These are phyloP conservation scores for Dasypus novemcinctus DNA, from an alignment of 2,113 vertebrate genomes.

Conservation along the genomic window DNA sequence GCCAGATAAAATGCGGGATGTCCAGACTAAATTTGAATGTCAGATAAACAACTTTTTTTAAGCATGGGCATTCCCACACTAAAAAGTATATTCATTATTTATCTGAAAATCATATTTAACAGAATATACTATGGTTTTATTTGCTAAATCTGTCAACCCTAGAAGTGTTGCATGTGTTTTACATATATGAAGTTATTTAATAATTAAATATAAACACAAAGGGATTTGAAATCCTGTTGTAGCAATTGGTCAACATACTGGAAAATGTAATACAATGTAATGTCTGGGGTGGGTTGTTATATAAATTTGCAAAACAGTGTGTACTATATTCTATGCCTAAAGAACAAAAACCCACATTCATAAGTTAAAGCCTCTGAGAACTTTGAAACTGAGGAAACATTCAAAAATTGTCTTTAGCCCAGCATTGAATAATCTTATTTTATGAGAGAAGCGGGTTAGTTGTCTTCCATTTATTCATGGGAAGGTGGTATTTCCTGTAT, in stretches of 20 bases:
- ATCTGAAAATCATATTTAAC: not conserved
- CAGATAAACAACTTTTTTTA: not conserved
- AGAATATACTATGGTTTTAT: too few relatives aligned
- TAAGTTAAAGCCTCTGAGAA: not conserved
- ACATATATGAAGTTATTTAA: not conserved
- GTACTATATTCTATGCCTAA: not conserved
- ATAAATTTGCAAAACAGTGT: accelerated
- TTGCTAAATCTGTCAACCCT: too few relatives aligned
- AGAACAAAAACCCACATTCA: not conserved
- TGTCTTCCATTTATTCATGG: not conserved
- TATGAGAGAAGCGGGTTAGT: not conserved
- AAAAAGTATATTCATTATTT: too few relatives aligned
- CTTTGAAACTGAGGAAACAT: not conserved
- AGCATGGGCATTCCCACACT: accelerated
- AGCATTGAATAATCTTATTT: not conserved
- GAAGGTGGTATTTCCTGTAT: not conserved
- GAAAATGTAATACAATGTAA: accelerated
- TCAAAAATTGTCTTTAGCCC: not conserved
- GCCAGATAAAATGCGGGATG: not conserved
- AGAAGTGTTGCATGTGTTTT: accelerated
- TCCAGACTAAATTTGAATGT: not conserved
- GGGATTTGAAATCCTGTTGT: accelerated
- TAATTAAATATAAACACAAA: not conserved
- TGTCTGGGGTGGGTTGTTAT: accelerated
- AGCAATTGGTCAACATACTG: not conserved